Percentiles rank a stretch among this genome's conserved stretches.
phyloP scores from a whole-genome alignment of 53 echinoderm and acorn worm genomes.

The Patiria pectinifera region DNA sequence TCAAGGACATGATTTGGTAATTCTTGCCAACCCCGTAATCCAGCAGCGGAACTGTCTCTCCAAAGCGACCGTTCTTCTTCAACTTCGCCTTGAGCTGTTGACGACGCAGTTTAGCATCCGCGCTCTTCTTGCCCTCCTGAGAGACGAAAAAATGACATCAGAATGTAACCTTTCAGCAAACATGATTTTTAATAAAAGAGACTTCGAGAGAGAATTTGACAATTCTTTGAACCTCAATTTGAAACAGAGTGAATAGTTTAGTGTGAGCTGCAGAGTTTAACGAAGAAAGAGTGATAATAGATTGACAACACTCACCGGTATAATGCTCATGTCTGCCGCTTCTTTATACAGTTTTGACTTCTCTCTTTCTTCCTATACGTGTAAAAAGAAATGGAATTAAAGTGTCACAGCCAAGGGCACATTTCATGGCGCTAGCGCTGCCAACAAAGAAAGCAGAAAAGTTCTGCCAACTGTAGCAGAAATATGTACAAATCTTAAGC shows the following conservation, averaged over 20 bases:
- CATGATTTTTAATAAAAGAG: too few species aligned
- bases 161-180: too few species aligned
- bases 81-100: constrained; percentile 82
- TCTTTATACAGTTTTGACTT: constrained; percentile 82
- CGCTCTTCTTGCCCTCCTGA: constrained; percentile 88
- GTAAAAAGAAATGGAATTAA: neutral
- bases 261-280: too few species aligned
- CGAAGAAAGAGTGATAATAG: too few species aligned
- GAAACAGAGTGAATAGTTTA: too few species aligned
- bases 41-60: constrained; percentile 66
- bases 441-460: too few species aligned
- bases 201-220: too few species aligned
- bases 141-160: neutral
- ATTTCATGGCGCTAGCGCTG: too few species aligned
- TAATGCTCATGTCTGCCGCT: constrained; percentile 93
- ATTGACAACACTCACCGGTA: constrained; percentile 71
- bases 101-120: constrained; percentile 75
- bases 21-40: constrained; percentile 52
- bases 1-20: too few species aligned
- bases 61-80: constrained; percentile 74
- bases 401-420: neutral
- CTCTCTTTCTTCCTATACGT: constrained; percentile 86
- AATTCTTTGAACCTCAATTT: too few species aligned
- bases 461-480: too few species aligned
- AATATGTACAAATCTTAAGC: too few species aligned